Base-by-base conservation (phyloP, 2,888 invertebrate genomes). In the Thereva nobilitata region DNA sequence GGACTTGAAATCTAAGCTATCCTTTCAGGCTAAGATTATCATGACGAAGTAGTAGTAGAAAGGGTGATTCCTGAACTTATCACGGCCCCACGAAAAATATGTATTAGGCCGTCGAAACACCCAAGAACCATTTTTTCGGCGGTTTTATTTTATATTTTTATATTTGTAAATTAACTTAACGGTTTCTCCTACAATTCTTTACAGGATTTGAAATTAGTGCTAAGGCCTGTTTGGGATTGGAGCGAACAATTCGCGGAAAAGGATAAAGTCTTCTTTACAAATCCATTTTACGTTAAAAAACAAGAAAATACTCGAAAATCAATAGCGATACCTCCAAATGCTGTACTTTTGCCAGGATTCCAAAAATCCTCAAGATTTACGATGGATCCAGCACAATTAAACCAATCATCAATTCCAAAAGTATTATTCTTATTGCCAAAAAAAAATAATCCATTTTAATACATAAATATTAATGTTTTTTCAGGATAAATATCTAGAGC, bases 201-300 rank as follows among this genome's bases (percentile, higher is more conserved):
- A 4, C n/a, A 74, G 73, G 73, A 79, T 37, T 72, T 73, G 0
- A 74, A 76, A 41, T 82, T 92, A 64, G 84, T 88, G 8, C 81
- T 89, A 53, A 84, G 93, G 4, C 90, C 92, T 4, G 89, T 92
- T 2, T 96, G 95, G 95, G 92, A 94, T 76, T 95, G 95, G 95
- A 86, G 87, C 67, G 89, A 92, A 75, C 95, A 95, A 79, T 94
- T 94, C 76, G 84, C 86, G 0, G 90, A 92, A 55, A 88, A 88
- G 67, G 94, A 95, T 76, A 88, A 90, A 67, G 84, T 88, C 4
- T 82, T 94, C 70, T 95, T 96, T 78, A 87, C 88, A 75, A 96
- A 95, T 79, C 95, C 95, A 0, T 82, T 95, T 47, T 95, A 86
- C 76, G 83, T 84, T 63, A 75, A 75, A 9, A 76, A 76, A 34